Evolutionary conservation across 2,888 invertebrate genomes (phyloP).

Genomic region (Cancer borealis): DNA sequence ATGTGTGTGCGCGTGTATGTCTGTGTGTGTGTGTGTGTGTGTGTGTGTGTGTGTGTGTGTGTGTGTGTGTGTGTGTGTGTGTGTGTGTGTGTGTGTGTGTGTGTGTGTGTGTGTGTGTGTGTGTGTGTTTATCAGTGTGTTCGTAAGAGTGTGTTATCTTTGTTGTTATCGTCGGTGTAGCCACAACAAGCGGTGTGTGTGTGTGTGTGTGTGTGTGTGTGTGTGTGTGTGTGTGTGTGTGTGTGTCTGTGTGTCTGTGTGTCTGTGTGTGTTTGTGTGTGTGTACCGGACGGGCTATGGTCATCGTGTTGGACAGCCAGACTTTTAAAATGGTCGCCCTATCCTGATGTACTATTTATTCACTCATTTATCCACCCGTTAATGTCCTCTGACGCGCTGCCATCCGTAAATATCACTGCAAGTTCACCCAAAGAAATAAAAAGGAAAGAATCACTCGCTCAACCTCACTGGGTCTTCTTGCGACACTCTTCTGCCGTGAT

Average conservation of each 20-base stretch:
- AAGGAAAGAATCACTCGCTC: neutral
- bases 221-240: no score
- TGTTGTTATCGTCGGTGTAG: no score
- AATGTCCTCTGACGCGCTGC: neutral
- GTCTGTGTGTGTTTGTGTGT: no score
- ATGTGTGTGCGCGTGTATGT: neutral
- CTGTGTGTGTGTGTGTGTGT: neutral
- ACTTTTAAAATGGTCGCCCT: neutral
- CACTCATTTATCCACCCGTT: neutral
- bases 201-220: no score
- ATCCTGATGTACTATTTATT: neutral
- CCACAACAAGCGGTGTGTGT: no score
- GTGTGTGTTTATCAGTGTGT: neutral
- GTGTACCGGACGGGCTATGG: neutral
- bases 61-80: no score
- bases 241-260: no score
- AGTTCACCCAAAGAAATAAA: neutral
- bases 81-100: no score
- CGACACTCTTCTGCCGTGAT: neutral
- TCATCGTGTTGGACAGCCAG: neutral
- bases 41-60: no score
- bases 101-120: no score
- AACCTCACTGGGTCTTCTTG: neutral
- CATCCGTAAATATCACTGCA: neutral
- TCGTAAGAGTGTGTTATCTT: no score